Base-by-base conservation (phyloP, 2,113 vertebrate genomes). In the Paracanthobrama guichenoti region DNA sequence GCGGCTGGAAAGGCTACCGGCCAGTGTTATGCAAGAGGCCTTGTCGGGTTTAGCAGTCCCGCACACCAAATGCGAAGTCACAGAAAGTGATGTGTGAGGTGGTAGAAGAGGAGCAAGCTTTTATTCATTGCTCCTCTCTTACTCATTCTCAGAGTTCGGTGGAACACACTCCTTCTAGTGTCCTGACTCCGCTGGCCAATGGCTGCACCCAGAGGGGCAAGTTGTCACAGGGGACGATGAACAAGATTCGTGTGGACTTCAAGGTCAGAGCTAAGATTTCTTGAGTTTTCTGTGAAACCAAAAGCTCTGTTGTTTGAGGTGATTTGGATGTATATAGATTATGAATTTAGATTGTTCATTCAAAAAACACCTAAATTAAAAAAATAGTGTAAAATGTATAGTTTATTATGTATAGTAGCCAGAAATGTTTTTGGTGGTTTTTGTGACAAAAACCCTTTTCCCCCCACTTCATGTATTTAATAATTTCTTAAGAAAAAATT, bases 161-260 rank as follows among this genome's bases (percentile, higher is more conserved):
- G 84, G 94, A 95, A 86, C 93, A 91, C 83, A 86, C 91, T 7
- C 90, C 90, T 14, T 86, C 93, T 81, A 96, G 94, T 79, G 86
- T 94, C 55, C 94, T 94, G 86, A 87, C 94, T 10, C 91, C 95
- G 53, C 91, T 96, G 83, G 91, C 92, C 91, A 96, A 96, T 11
- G 96, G 96, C 81, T 94, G 94, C 92, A 89, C 93, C 83, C 92
- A 95, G 84, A 96, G 96, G 88, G 95, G 95, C 86, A 91, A 94
- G 26, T 77, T 55, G 67, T 91, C 92, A 22, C 92, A 90, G 28
- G 93, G 95, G 83, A 93, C 92, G 8, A 90, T 93, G 39, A 94
- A 95, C 89, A 95, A 95, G 77, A 95, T 97, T 81, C 94, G 96
- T 1, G 96, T 97, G 24, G 97, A 97, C 89, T 97, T 97, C 85